phyloP scores from a whole-genome alignment of 1,140 invertebrate species.

The Oscheius sp. region DNA sequence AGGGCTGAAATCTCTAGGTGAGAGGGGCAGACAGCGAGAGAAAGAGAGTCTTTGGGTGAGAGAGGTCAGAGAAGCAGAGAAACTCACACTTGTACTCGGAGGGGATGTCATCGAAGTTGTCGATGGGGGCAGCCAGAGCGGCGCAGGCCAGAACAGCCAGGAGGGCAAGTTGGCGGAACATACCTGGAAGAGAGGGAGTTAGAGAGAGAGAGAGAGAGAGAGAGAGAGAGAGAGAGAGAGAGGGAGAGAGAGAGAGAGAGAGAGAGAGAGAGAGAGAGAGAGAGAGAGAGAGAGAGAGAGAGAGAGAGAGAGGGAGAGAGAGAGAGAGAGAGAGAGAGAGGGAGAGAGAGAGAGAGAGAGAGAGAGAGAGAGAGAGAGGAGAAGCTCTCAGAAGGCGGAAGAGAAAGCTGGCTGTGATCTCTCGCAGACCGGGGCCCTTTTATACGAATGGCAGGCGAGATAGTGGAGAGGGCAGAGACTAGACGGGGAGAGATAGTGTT shows the following conservation, averaged over 20 bases:
- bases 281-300: conserved; percentile 7
- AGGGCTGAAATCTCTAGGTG: conserved; percentile 19
- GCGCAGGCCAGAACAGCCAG: conserved; percentile 18
- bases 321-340: not conserved
- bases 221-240: not conserved
- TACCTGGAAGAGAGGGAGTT: conserved; percentile 3
- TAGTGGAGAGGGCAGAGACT: too few relatives aligned
- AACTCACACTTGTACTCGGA: conserved; percentile 22
- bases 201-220: not conserved
- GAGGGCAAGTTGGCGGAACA: conserved; percentile 17
- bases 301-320: not conserved
- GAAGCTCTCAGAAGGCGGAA: too few relatives aligned
- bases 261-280: not conserved
- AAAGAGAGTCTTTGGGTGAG: too few relatives aligned
- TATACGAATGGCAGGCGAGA: too few relatives aligned
- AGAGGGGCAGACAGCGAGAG: too few relatives aligned
- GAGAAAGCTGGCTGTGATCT: too few relatives aligned
- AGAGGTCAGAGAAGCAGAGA: not conserved
- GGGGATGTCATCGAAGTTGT: conserved; percentile 30
- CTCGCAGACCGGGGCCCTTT: too few relatives aligned
- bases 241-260: not conserved
- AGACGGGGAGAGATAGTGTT: too few relatives aligned
- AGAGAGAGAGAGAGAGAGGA: not conserved
- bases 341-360: not conserved
- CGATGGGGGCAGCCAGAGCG: conserved; percentile 25